phyloP scores from a whole-genome alignment of 2,113 vertebrate genomes.

The Grammomys surdaster region DNA sequence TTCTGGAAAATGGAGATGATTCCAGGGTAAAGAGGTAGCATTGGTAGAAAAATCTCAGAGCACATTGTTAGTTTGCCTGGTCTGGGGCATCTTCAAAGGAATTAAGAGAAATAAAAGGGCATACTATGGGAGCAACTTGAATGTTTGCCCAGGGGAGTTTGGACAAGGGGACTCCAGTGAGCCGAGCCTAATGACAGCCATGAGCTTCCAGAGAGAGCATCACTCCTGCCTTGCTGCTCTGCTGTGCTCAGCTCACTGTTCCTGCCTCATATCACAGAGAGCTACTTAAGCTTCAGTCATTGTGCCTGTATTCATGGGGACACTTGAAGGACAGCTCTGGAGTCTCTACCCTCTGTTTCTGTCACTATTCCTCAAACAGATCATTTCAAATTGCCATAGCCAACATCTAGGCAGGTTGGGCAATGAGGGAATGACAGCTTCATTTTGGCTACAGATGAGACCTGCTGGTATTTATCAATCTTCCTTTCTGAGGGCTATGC shows the following conservation, averaged over 20 bases:
- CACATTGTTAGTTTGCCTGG: not conserved
- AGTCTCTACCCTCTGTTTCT: not conserved
- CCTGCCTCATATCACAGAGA: not conserved
- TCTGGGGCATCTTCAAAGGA: not conserved
- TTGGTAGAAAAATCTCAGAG: not conserved
- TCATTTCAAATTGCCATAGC: not conserved
- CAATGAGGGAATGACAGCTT: not conserved
- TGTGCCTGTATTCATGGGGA: not conserved
- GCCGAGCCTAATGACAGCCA: not conserved
- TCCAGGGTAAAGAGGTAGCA: not conserved
- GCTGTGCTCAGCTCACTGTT: not conserved
- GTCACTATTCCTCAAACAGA: not conserved
- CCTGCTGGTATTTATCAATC: not conserved
- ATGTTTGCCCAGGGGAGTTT: not conserved
- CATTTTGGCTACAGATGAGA: not conserved
- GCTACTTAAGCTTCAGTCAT: not conserved
- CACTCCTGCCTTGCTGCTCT: not conserved
- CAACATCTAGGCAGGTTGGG: too few relatives aligned
- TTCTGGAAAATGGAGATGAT: not conserved
- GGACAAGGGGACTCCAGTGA: not conserved
- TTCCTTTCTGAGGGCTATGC: not conserved
- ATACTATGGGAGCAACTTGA: not conserved
- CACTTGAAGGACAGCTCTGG: not conserved
- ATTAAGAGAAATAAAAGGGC: conserved; percentile 9
- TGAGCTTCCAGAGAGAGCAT: not conserved